A percentile compares a stretch with the other conserved stretches of the same genome.
phyloP scores from a whole-genome alignment of 2,113 vertebrate genomes.

The Gallinago media region DNA sequence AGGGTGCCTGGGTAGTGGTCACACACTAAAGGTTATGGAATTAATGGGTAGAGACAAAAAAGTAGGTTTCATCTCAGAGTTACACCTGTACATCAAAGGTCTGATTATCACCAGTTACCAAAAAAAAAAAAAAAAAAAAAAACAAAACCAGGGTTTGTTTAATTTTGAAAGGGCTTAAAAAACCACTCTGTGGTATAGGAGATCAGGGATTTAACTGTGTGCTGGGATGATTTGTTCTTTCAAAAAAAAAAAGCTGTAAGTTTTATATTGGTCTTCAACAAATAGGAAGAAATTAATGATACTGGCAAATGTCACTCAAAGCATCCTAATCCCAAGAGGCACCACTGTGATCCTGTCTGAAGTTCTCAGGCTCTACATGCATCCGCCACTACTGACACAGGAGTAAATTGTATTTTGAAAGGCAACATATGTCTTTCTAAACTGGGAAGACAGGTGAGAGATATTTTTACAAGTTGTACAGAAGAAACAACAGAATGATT shows the following conservation, averaged over 20 bases:
- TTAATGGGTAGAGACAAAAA: background rate
- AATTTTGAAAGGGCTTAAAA: background rate
- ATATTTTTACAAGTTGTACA: background rate
- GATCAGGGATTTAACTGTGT: background rate
- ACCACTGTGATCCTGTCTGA: background rate
- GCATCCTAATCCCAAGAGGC: background rate
- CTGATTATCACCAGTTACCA: background rate
- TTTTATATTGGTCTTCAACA: background rate
- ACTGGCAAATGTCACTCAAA: background rate
- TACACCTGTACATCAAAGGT: background rate
- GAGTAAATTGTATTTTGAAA: background rate
- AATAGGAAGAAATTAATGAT: background rate
- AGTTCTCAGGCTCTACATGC: background rate
- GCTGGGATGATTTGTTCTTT: background rate
- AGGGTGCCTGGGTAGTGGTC: background rate
- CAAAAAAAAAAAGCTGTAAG: background rate
- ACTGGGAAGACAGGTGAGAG: background rate
- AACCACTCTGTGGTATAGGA: background rate
- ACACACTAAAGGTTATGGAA: background rate
- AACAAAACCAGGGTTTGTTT: background rate
- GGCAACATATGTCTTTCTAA: background rate
- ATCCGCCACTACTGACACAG: rapidly evolving
- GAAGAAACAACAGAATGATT: background rate
- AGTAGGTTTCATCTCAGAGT: background rate
- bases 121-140: too few relatives aligned